A percentile compares a stretch with the other conserved stretches of the same genome.
Evolutionary conservation across 2,797 vertebrate species (phyloP).

Genomic region (Eutrigla gurnardus): DNA sequence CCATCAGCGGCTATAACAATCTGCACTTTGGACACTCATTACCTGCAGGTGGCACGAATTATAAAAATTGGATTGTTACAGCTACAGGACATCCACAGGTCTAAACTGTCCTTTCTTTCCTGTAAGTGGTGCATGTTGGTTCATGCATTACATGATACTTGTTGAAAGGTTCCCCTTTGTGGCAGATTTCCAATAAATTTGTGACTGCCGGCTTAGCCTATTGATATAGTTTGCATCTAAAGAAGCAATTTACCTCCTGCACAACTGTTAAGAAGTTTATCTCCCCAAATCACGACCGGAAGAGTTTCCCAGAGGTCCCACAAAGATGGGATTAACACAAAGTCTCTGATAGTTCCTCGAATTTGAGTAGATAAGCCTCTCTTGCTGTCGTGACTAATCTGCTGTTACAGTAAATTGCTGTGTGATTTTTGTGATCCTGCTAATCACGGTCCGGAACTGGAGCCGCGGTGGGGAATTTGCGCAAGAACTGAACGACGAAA

Average conservation of each 20-base stretch:
- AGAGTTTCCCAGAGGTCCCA: conserved; percentile 33
- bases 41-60: not conserved
- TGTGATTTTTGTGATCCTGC: conserved; percentile 62
- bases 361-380: conserved; percentile 34
- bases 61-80: not conserved
- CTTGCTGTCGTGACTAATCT: conserved; percentile 50
- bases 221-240: not conserved
- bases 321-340: conserved; percentile 49
- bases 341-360: conserved; percentile 37
- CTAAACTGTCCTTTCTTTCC: not conserved
- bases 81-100: not conserved
- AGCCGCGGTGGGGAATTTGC: conserved; percentile 49
- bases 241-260: conserved; percentile 13
- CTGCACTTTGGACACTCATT: not conserved
- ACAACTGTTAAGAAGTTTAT: conserved; percentile 1
- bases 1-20: not conserved
- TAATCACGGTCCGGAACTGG: conserved; percentile 65
- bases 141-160: not conserved
- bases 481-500: conserved; percentile 51
- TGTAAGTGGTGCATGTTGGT: not conserved
- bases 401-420: conserved; percentile 54
- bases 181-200: conserved; percentile 11
- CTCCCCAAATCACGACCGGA: conserved; percentile 24
- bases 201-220: not conserved
- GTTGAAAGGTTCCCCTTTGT: conserved; percentile 20